Evolutionary conservation across 92 coral and sea anemone genomes (phyloP), one percentile per base, ranked within the genome.

Genomic region (Palythoa grandiflora): DNA sequence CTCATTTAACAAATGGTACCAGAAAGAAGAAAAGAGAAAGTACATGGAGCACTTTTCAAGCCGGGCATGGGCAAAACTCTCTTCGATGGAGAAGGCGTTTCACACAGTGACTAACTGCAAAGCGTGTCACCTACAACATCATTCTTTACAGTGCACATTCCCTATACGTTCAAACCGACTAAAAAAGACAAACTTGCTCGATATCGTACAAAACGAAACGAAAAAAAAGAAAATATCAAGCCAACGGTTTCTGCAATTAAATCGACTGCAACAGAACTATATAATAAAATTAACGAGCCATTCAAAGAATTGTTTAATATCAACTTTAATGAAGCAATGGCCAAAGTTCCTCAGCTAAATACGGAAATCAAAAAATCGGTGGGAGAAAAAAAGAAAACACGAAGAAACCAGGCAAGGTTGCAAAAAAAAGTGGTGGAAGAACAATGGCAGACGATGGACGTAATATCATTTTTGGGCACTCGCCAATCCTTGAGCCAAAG

Each of bases 241-340:
- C 71, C 84, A 2, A 78, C 84, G 14, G 36, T 36, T 2, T 9
- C 84, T 60, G 84, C 84, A 15, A 79, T 79, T 4, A 79, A 37
- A 36, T 16, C 15, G 40, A 79, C 84, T 50, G 89, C 74, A 3
- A 52, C 47, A 21, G 38, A 59, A 14, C 0, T 86, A 5, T 86
- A 86, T 52, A 21, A 86, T 71, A 57, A 86, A 35, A 75, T 86
- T 17, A 37, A 86, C 55, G 44, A 52, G 73, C 55, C 54, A 68
- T 86, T 86, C 13, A 50, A 75, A 53, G 65, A 74, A 66, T 51
- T 40, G 51, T 38, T 59, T 55, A 55, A 75, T 66, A 39, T 75
- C 28, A 59, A 51, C 80, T 73, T 86, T 38, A 51, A 57, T 60
- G 73, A 86, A 38, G 84, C 84, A 75, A n/a, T 86, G 72, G 84